These are phyloP conservation scores for Moxostoma hubbsi DNA, from an alignment of 2,797 vertebrate species.

Conservation along the genomic window DNA sequence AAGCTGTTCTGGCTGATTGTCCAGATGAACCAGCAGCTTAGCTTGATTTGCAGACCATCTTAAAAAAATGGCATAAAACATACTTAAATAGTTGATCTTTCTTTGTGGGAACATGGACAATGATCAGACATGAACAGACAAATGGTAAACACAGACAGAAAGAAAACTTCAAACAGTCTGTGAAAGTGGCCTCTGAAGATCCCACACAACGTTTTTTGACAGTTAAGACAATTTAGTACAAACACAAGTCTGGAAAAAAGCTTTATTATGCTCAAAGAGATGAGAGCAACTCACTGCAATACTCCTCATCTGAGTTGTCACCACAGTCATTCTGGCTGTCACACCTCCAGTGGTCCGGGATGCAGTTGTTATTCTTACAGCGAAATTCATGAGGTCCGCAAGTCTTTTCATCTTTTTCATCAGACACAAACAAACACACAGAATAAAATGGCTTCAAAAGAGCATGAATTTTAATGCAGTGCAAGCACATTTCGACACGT, in stretches of 20 bases:
- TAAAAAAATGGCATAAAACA: slow-evolving; percentile 3
- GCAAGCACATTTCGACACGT: slow-evolving; percentile 67
- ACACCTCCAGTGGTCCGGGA: slow-evolving; percentile 97
- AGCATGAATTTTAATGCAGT: slow-evolving; percentile 79
- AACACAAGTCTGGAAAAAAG: slow-evolving; percentile 52
- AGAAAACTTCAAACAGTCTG: slow-evolving; percentile 48
- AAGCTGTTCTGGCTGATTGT: too few relatives aligned
- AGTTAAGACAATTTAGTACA: slow-evolving; percentile 48
- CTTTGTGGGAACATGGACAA: slow-evolving; percentile 43
- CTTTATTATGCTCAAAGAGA: slow-evolving; percentile 53
- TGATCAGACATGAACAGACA: slow-evolving; percentile 43
- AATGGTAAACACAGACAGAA: slow-evolving; percentile 36
- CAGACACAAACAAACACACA: slow-evolving; percentile 77
- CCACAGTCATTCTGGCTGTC: slow-evolving; percentile 98
- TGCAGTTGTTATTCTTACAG: slow-evolving; percentile 99
- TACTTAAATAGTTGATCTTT: slow-evolving; percentile 20
- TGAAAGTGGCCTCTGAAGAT: slow-evolving; percentile 48
- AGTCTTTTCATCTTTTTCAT: slow-evolving; percentile 95
- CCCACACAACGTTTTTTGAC: slow-evolving; percentile 31
- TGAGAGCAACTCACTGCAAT: slow-evolving; percentile 90
- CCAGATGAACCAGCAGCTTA: too few relatives aligned
- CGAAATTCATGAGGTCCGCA: slow-evolving; percentile 98
- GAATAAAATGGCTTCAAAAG: slow-evolving; percentile 79
- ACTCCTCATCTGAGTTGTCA: slow-evolving; percentile 97
- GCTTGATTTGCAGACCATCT: too few relatives aligned